These are phyloP conservation scores for Acleris holmiana DNA, from an alignment of 2,888 invertebrate genomes.

Conservation along the genomic window DNA sequence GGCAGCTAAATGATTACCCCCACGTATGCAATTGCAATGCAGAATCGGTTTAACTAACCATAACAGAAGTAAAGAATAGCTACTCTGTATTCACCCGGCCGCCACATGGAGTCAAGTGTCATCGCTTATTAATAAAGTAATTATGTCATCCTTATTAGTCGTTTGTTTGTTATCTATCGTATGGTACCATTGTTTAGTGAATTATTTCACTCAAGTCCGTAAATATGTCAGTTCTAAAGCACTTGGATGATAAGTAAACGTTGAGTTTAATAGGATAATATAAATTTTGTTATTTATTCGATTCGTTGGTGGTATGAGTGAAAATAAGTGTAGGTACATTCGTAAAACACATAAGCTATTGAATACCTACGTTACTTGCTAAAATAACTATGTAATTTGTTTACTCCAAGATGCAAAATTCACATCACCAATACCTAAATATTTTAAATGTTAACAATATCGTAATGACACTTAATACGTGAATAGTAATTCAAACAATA, in stretches of 20 bases:
- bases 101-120: constrained; percentile 53
- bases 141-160: constrained; percentile 47
- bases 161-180: constrained; percentile 31
- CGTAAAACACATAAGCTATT: too few relatives aligned
- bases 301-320: constrained; percentile 11
- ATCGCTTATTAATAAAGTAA: constrained; percentile 45
- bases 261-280: constrained; percentile 25
- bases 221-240: constrained; percentile 32
- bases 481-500: too few relatives aligned
- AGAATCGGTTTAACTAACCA: too few relatives aligned
- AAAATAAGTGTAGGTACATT: background rate
- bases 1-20: too few relatives aligned
- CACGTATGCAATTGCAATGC: too few relatives aligned
- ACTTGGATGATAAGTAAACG: constrained; percentile 23
- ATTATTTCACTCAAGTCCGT: constrained; percentile 22
- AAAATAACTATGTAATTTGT: too few relatives aligned
- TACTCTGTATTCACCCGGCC: constrained; percentile 63
- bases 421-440: too few relatives aligned
- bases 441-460: too few relatives aligned
- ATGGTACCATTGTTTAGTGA: constrained; percentile 33
- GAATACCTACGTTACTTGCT: too few relatives aligned
- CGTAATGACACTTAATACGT: too few relatives aligned
- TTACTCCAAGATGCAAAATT: too few relatives aligned
- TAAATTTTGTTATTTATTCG: constrained; percentile 24
- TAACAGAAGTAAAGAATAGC: constrained; percentile 46